Evolutionary conservation across 2,797 vertebrate genomes (phyloP).

Genomic region (Serranus cabrilla): DNA sequence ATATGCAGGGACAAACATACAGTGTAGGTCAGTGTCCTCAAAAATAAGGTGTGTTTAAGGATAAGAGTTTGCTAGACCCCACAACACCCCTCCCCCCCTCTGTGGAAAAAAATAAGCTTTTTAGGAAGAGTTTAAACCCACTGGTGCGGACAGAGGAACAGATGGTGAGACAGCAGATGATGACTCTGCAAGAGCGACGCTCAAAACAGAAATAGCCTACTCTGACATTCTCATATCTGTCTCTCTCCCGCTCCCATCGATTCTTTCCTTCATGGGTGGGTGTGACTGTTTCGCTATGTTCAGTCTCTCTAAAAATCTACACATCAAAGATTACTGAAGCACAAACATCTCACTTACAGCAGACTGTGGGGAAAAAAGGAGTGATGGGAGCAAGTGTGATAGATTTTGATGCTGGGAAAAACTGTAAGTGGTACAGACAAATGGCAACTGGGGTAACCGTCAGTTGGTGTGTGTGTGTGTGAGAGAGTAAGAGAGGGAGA

Average conservation of each 20-base stretch:
- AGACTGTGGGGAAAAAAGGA: slow-evolving; percentile 29
- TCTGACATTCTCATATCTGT: slow-evolving; percentile 48
- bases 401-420: not conserved
- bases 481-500: not conserved
- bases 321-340: slow-evolving; percentile 41
- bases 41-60: slow-evolving; percentile 6
- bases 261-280: slow-evolving; percentile 18
- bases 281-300: slow-evolving; percentile 23
- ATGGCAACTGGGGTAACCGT: not conserved
- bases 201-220: slow-evolving; percentile 60
- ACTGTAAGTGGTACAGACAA: not conserved
- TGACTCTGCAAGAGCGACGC: slow-evolving; percentile 66
- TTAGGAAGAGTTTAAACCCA: slow-evolving; percentile 56
- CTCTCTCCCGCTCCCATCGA: slow-evolving; percentile 27
- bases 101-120: slow-evolving; percentile 10
- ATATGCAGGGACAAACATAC: slow-evolving; percentile 16
- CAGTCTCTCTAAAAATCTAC: slow-evolving; percentile 37
- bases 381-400: not conserved
- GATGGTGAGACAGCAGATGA: slow-evolving; percentile 74
- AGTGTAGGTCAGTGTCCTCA: slow-evolving; percentile 17
- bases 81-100: not conserved
- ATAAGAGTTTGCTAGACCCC: not conserved
- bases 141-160: slow-evolving; percentile 62
- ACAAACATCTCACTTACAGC: slow-evolving; percentile 53
- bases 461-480: not conserved